These are phyloP conservation scores for Nemapogon koenigi DNA, from an alignment of 2,888 invertebrate genomes.

Conservation along the genomic window DNA sequence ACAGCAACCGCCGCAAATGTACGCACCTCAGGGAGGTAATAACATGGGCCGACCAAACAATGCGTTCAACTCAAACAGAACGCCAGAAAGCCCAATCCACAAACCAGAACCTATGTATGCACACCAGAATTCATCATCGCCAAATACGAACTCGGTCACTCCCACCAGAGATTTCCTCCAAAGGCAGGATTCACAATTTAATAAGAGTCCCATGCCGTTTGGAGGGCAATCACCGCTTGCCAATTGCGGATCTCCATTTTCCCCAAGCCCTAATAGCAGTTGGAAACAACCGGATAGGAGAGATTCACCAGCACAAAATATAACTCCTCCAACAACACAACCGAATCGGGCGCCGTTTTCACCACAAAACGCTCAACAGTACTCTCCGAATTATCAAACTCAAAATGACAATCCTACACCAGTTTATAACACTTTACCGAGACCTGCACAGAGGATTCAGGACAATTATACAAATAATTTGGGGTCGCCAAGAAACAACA, in stretches of 20 bases:
- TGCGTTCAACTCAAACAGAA: conserved; percentile 31
- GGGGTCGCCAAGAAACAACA: conserved; percentile 16
- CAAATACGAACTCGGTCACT: conserved; percentile 34
- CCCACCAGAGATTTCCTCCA: conserved; percentile 46
- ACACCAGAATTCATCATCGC: conserved; percentile 38
- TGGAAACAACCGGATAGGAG: conserved; percentile 55
- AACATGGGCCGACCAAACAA: conserved; percentile 30
- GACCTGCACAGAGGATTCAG: conserved; percentile 35
- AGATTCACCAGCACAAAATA: conserved; percentile 39
- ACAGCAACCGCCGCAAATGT: conserved; percentile 47
- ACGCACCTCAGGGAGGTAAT: conserved; percentile 35
- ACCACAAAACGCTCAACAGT: conserved; percentile 20
- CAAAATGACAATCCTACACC: conserved; percentile 29
- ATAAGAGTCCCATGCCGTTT: conserved; percentile 57
- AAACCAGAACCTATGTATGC: conserved; percentile 57
- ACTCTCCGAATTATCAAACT: conserved; percentile 21
- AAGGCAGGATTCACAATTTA: conserved; percentile 58
- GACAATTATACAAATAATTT: conserved; percentile 26
- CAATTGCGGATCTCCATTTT: conserved; percentile 36
- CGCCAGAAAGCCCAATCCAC: conserved; percentile 51
- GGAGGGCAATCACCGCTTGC: conserved; percentile 36
- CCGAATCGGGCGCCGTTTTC: conserved; percentile 36
- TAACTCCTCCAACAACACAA: conserved; percentile 31
- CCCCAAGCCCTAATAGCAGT: conserved; percentile 49
- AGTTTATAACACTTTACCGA: conserved; percentile 44